Evolutionary conservation across 1,140 invertebrate species (phyloP).

Genomic region (Sminthurides bifidus): DNA sequence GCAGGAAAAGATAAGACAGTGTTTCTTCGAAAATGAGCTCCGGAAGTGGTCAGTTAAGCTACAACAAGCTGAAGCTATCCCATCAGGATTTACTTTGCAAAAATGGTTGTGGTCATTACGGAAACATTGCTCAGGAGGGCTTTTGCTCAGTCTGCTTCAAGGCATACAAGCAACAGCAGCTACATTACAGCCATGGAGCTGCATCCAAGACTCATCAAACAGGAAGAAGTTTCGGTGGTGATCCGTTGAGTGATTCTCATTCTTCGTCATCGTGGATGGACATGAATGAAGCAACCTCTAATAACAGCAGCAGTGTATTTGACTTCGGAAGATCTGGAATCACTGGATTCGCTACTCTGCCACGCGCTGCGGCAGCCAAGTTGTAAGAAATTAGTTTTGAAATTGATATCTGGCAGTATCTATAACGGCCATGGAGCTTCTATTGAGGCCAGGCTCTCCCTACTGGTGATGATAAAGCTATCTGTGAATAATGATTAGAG

Average conservation of each 20-base stretch:
- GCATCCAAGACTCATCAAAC: not conserved
- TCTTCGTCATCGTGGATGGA: too few relatives aligned
- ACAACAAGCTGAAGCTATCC: constrained; percentile 54
- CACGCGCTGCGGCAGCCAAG: constrained; percentile 27
- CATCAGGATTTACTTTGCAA: constrained; percentile 83
- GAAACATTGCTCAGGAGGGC: constrained; percentile 91
- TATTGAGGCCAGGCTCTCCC: too few relatives aligned
- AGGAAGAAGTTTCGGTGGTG: not conserved
- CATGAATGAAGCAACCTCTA: not conserved
- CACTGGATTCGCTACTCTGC: constrained; percentile 28
- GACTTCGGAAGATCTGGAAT: constrained; percentile 18
- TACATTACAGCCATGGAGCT: not conserved
- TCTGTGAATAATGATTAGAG: too few relatives aligned
- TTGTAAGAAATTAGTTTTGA: constrained; percentile 12
- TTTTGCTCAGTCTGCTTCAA: constrained; percentile 83
- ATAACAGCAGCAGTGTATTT: constrained; percentile 4
- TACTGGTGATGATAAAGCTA: too few relatives aligned
- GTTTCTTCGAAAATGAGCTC: too few relatives aligned
- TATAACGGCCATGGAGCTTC: too few relatives aligned
- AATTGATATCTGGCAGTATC: not conserved
- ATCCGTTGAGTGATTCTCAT: too few relatives aligned
- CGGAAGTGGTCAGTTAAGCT: too few relatives aligned
- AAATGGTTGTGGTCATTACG: constrained; percentile 91
- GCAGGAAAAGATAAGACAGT: too few relatives aligned
- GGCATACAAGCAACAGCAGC: constrained; percentile 22